Evolutionary conservation across 2,113 vertebrate species (phyloP), one percentile per base, ranked within the genome.

Genomic region (Xiphias gladius): DNA sequence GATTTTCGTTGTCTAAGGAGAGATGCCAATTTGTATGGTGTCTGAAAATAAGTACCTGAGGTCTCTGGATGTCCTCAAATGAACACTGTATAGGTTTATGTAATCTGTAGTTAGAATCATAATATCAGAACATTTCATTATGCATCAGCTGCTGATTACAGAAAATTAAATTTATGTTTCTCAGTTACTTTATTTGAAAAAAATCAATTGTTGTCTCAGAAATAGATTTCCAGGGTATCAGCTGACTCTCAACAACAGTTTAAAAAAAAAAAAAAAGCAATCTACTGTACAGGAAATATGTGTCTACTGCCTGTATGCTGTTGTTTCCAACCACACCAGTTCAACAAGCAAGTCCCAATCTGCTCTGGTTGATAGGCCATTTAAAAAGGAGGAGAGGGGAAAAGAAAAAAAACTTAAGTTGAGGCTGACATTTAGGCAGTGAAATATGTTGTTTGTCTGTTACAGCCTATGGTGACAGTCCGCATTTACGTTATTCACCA

Each of bases 41-140:
- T 82, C 63, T 82, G 30, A 17, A 62, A 85, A 72, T 46, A 81
- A 61, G 61, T 1, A 22, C 6, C 32, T 1, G 77, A 41, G 72
- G 55, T 76, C 30, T 24, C n/a, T 9, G 26, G 55, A 19, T 50
- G 58, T 16, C 6, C 11, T 41, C 48, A 20, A 30, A 55, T 22
- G 13, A 58, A 54, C 32, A 32, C 35, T 1, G 10, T 2, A 10
- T 61, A 28, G 7, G 1, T 54, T 5, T 20, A 32, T 30, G 4
- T 35, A 35, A 6, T 35, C 3, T 35, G 32, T 35, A 35, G 19
- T 54, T 28, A 14, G 24, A 46, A 19, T 48, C 24, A 22, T 28
- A 17, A 62, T 5, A 4, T 19, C 48, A n/a, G 20, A 50, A 9
- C 30, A 32, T 16, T 50, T 13, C 19, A 9, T 3, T n/a, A 48